Conservation (phyloP, 2,888 invertebrate genomes). For the Zootermopsis nevadensis region DNA sequence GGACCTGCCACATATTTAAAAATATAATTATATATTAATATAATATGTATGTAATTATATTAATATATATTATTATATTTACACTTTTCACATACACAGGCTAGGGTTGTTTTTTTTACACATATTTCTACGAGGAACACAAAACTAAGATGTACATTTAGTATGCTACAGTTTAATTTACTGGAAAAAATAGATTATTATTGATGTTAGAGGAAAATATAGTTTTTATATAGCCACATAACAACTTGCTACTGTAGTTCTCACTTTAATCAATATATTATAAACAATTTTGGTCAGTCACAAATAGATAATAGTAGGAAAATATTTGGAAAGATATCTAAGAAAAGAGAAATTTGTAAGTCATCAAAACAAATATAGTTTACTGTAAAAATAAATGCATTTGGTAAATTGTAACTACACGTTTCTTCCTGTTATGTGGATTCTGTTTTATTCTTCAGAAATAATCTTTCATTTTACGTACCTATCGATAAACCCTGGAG, state of each 20-base stretch:
- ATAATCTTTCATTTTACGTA: conserved; percentile 40
- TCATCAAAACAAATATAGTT: conserved; percentile 35
- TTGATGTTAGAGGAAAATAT: conserved; percentile 34
- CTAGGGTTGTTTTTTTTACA: conserved; percentile 22
- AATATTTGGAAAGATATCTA: conserved; percentile 39
- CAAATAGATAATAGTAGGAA: conserved; percentile 40
- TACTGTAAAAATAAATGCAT: conserved; percentile 42
- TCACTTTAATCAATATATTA: conserved; percentile 16
- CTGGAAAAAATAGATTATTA: conserved; percentile 20
- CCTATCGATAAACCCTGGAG: conserved; percentile 43
- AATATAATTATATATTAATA: conserved; percentile 7
- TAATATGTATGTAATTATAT: background rate
- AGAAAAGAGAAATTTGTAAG: conserved; percentile 35
- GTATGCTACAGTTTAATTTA: conserved; percentile 1
- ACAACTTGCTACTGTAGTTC: conserved; percentile 43
- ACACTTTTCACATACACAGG: background rate
- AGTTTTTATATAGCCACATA: conserved; percentile 37
- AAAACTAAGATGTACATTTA: conserved; percentile 35
- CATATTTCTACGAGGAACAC: conserved; percentile 31
- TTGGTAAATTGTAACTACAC: conserved; percentile 27
- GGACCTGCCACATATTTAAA: conserved; percentile 50
- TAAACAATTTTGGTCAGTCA: conserved; percentile 44
- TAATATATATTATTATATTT: conserved; percentile 2
- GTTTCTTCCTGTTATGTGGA: conserved; percentile 6
- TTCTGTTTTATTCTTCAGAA: conserved; percentile 6